Conservation (phyloP, 2,113 vertebrate species). For the Taurulus bubalis region DNA sequence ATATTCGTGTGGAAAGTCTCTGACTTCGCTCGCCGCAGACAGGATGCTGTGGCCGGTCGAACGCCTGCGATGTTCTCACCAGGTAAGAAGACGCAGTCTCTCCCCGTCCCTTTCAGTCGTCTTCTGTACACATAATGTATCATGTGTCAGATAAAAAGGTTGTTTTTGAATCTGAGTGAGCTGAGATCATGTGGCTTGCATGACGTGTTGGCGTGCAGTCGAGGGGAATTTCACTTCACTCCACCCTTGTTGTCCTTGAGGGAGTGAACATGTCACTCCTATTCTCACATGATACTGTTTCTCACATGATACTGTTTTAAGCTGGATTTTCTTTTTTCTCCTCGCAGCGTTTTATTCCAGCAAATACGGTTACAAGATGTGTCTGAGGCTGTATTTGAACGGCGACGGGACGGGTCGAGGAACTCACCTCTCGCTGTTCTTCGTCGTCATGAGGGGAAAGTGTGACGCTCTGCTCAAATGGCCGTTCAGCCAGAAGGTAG, state of each 20-base stretch:
- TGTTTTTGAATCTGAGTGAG: background rate
- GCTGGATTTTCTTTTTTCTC: background rate
- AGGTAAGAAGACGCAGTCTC: constrained; percentile 78
- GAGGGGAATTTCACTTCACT: constrained; percentile 36
- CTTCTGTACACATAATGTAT: background rate
- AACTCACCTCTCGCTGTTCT: constrained; percentile 93
- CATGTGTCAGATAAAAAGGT: background rate
- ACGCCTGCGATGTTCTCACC: constrained; percentile 94
- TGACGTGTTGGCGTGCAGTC: constrained; percentile 15
- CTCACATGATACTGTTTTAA: too few species aligned
- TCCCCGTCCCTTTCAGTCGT: background rate
- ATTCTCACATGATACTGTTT: background rate
- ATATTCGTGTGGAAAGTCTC: constrained; percentile 94
- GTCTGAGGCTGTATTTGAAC: constrained; percentile 91
- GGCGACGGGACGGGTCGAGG: constrained; percentile 92
- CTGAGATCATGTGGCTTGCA: background rate
- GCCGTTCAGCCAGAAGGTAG: constrained; percentile 97
- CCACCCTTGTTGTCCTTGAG: constrained; percentile 39
- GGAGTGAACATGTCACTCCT: constrained; percentile 20
- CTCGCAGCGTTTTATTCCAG: constrained; percentile 93
- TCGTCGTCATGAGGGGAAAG: constrained; percentile 93
- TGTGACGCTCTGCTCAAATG: constrained; percentile 91
- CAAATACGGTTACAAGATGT: constrained; percentile 97
- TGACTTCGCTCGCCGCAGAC: constrained; percentile 88
- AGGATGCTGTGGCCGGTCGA: constrained; percentile 88